phyloP scores from a whole-genome alignment of 2,888 invertebrate species.

The Spodoptera exigua region DNA sequence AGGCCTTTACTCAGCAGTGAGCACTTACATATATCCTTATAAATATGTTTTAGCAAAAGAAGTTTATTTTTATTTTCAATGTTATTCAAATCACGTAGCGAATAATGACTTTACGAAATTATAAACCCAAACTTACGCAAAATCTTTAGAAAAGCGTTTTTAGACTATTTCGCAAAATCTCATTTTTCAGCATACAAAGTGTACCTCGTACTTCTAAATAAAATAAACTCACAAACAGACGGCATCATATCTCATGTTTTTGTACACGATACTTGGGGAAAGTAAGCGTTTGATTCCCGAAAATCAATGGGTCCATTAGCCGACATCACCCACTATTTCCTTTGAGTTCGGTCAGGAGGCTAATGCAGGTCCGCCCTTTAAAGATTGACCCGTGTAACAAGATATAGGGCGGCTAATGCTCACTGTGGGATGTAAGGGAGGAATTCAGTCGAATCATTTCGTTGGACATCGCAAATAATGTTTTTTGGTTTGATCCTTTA shows the following conservation, averaged over 20 bases:
- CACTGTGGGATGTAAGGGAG: conserved; percentile 59
- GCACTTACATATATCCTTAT: too few species aligned
- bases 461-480: conserved; percentile 61
- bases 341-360: conserved; percentile 79
- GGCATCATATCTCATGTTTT: conserved; percentile 55
- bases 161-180: too few species aligned
- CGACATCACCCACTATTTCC: conserved; percentile 75
- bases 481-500: conserved; percentile 54
- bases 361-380: conserved; percentile 79
- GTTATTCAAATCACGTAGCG: too few species aligned
- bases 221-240: conserved; percentile 10
- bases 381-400: conserved; percentile 79
- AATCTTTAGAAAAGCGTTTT: too few species aligned
- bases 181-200: too few species aligned
- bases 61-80: too few species aligned
- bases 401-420: conserved; percentile 68
- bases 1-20: too few species aligned
- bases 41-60: too few species aligned
- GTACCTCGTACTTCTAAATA: background rate
- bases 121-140: too few species aligned
- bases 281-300: conserved; percentile 72
- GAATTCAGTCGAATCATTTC: conserved; percentile 65
- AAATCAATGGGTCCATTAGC: conserved; percentile 84
- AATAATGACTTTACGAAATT: too few species aligned
- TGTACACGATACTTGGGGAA: conserved; percentile 63